Evolutionary conservation across 2,113 vertebrate species (phyloP).

Genomic region (Strigops habroptila): DNA sequence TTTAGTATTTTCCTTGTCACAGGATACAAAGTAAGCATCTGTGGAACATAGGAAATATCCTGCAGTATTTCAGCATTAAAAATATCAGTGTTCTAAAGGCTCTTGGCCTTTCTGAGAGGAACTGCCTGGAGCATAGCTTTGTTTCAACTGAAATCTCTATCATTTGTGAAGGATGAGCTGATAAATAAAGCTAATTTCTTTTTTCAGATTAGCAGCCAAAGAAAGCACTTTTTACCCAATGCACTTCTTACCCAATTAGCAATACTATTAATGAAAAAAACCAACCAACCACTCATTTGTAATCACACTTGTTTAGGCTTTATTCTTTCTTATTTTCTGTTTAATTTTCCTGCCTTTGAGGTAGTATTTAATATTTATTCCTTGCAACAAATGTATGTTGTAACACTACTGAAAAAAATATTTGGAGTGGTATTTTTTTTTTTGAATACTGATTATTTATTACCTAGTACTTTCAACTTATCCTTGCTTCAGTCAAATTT

Average conservation of each 20-base stretch:
- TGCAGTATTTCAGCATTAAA: slow-evolving; percentile 39
- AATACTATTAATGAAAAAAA: not conserved
- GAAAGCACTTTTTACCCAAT: not conserved
- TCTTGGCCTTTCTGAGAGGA: not conserved
- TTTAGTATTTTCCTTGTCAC: slow-evolving; percentile 48
- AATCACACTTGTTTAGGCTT: not conserved
- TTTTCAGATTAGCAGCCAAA: not conserved
- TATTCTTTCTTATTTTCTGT: not conserved
- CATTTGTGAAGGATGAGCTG: not conserved
- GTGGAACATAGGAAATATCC: slow-evolving; percentile 13
- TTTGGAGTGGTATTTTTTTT: not conserved
- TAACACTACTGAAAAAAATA: not conserved
- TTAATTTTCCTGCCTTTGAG: not conserved
- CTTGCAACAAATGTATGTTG: not conserved
- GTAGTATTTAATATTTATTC: not conserved
- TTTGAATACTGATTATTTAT: not conserved
- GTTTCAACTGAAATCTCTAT: not conserved
- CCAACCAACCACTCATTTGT: not conserved
- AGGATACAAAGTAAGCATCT: slow-evolving; percentile 28
- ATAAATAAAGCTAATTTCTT: not conserved
- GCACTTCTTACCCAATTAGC: not conserved
- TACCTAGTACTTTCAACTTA: not conserved
- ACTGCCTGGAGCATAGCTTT: not conserved
- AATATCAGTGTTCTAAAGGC: not conserved
- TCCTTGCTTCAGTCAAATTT: not conserved